A percentile compares a stretch with the other conserved stretches of the same genome.
These are phyloP conservation scores for Drosophila planitibia DNA, from an alignment of 2,888 invertebrate species.

Conservation along the genomic window DNA sequence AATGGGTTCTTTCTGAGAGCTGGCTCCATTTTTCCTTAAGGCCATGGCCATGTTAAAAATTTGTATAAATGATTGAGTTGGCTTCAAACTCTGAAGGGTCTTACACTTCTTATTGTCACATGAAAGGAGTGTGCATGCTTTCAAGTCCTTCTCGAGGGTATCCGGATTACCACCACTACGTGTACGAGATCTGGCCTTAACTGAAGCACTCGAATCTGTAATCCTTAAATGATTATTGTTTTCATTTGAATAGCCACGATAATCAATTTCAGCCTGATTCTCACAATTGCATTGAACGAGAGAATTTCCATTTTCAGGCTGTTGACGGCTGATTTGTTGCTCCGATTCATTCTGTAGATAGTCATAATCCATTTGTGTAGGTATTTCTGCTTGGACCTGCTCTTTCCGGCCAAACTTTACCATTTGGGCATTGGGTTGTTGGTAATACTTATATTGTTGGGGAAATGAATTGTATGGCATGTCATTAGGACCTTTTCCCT, in stretches of 20 bases:
- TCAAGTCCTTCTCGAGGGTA: neutral
- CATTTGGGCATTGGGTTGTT: neutral
- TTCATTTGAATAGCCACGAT: neutral
- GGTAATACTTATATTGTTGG: neutral
- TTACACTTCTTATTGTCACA: neutral
- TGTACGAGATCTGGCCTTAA: neutral
- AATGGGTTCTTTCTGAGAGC: neutral
- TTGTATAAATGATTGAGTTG: constrained; percentile 25
- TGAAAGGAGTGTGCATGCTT: neutral
- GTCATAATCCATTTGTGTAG: neutral
- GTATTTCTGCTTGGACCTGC: neutral
- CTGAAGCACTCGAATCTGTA: neutral
- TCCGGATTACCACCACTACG: constrained; percentile 29
- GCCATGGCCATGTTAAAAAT: constrained; percentile 19
- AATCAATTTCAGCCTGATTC: neutral
- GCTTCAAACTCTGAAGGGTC: neutral
- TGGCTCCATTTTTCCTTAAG: constrained; percentile 1
- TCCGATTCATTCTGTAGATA: neutral
- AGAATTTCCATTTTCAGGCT: neutral
- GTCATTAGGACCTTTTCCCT: too few species aligned
- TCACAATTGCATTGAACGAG: neutral
- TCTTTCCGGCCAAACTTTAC: neutral
- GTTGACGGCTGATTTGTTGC: neutral
- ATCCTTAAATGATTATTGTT: neutral
- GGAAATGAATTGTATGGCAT: neutral